A percentile compares a stretch with the other conserved stretches of the same genome.
Evolutionary conservation across 2,888 invertebrate genomes (phyloP).

Genomic region (Melanotus villosus): DNA sequence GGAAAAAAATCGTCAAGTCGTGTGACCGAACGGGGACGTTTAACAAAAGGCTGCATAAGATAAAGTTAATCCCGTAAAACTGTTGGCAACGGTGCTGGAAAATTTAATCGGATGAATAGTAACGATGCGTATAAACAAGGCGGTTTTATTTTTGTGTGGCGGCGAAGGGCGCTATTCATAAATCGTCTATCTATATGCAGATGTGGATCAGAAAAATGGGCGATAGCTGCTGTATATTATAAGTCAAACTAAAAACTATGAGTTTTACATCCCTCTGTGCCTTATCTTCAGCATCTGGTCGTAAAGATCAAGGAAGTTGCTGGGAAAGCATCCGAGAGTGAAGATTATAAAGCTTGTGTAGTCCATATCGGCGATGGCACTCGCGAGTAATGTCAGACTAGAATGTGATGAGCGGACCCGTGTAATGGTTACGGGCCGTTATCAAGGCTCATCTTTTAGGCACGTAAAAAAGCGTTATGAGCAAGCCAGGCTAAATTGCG

Average conservation of each 20-base stretch:
- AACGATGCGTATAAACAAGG: slow-evolving; percentile 35
- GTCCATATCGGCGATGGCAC: slow-evolving; percentile 49
- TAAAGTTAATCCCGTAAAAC: slow-evolving; percentile 29
- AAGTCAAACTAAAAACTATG: slow-evolving; percentile 46
- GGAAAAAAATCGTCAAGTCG: no score
- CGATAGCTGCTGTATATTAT: slow-evolving; percentile 34
- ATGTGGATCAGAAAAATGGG: slow-evolving; percentile 47
- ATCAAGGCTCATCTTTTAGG: slow-evolving; percentile 61
- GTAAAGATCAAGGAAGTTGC: slow-evolving; percentile 42
- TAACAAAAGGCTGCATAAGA: no score
- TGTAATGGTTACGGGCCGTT: slow-evolving; percentile 62
- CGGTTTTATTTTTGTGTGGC: slow-evolving; percentile 32
- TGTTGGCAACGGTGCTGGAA: slow-evolving; percentile 24
- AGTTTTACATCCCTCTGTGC: slow-evolving; percentile 22
- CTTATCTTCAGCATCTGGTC: slow-evolving; percentile 37
- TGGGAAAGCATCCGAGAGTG: slow-evolving; percentile 43
- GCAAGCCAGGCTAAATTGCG: slow-evolving; percentile 59
- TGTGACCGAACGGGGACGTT: no score
- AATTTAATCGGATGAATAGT: slow-evolving; percentile 36
- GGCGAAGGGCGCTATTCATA: slow-evolving; percentile 41
- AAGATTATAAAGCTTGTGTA: slow-evolving; percentile 50
- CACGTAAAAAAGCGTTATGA: slow-evolving; percentile 61
- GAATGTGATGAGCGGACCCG: slow-evolving; percentile 59
- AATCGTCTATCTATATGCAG: slow-evolving; percentile 59
- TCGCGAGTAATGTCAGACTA: slow-evolving; percentile 54